Evolutionary conservation across 2,797 vertebrate genomes (phyloP).

Genomic region (Gallinago solitaria): DNA sequence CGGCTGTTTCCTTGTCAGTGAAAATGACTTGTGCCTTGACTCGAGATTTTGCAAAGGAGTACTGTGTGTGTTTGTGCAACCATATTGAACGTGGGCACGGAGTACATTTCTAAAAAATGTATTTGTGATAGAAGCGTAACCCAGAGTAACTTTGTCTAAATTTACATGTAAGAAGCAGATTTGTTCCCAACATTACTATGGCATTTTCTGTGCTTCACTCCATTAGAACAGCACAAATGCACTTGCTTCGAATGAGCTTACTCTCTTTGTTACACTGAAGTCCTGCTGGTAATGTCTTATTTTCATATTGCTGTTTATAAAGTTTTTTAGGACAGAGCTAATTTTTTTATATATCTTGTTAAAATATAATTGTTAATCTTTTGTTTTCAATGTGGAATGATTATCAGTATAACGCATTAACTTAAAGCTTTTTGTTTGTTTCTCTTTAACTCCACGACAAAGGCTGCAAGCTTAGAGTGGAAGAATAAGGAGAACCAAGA

Average conservation of each 20-base stretch:
- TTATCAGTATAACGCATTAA: background rate
- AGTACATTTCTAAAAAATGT: background rate
- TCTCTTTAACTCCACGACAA: background rate
- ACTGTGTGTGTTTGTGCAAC: background rate
- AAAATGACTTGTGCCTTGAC: background rate
- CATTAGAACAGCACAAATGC: background rate
- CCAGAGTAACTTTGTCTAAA: background rate
- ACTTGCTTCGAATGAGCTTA: background rate
- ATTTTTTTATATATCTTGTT: background rate
- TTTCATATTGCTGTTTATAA: background rate
- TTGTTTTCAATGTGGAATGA: background rate
- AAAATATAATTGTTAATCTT: background rate
- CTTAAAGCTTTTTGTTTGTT: slow-evolving; percentile 8
- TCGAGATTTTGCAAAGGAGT: background rate
- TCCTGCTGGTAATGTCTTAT: background rate
- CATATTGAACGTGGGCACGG: background rate
- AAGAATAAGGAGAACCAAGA: slow-evolving; percentile 95
- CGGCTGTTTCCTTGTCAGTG: background rate
- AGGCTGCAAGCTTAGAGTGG: slow-evolving; percentile 98
- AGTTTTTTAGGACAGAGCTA: background rate
- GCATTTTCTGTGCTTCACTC: background rate
- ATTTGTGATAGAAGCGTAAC: background rate
- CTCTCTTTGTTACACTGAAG: background rate
- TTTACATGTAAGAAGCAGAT: background rate
- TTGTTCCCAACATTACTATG: background rate